Conservation (phyloP, 2,888 invertebrate genomes). For the Pseudoips prasinana region DNA sequence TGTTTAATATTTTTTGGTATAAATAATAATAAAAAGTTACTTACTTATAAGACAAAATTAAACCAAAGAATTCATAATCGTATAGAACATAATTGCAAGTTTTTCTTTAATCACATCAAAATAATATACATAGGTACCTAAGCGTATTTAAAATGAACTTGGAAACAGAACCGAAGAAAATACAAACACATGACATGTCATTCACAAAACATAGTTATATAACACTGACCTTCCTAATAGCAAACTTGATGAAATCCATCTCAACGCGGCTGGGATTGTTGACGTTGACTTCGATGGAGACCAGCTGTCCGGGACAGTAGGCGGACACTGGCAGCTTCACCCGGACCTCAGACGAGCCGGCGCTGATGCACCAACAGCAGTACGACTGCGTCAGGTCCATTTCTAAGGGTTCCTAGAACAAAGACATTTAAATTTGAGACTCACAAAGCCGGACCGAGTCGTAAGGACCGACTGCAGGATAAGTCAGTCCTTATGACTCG, state of each 20-base stretch:
- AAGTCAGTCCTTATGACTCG: background rate
- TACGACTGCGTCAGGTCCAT: background rate
- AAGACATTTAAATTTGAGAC: background rate
- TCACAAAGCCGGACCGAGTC: too few relatives aligned
- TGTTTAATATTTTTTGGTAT: too few relatives aligned
- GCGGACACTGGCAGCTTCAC: background rate
- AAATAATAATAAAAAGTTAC: too few relatives aligned
- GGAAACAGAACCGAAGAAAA: too few relatives aligned
- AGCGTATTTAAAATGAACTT: too few relatives aligned
- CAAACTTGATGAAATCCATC: background rate
- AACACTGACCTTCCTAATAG: background rate
- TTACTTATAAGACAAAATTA: too few relatives aligned
- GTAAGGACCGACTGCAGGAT: too few relatives aligned
- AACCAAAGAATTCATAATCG: too few relatives aligned
- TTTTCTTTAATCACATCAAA: too few relatives aligned
- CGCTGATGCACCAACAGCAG: background rate
- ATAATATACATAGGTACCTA: too few relatives aligned
- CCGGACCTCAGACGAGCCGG: background rate
- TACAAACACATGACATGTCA: too few relatives aligned
- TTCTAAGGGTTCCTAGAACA: background rate
- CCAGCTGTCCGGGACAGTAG: background rate
- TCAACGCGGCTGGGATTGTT: background rate
- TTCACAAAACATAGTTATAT: background rate
- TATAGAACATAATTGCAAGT: too few relatives aligned
- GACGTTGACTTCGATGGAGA: background rate